A percentile compares a stretch with the other conserved stretches of the same genome.
These are phyloP conservation scores for Magallana angulata DNA, from an alignment of 1,140 invertebrate species.

Conservation along the genomic window DNA sequence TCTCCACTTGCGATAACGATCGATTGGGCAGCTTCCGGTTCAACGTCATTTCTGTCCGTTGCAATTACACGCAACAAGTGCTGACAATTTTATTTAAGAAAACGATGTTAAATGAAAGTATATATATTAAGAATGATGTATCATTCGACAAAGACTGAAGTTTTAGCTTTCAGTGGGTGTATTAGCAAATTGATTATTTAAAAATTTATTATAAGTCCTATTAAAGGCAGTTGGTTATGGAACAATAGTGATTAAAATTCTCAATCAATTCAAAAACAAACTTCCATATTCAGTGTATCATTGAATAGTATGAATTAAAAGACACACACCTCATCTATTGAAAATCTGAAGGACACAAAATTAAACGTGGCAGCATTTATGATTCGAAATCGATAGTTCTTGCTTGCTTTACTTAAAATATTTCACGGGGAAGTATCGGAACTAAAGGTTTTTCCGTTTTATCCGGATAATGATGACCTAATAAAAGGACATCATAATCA, in stretches of 20 bases:
- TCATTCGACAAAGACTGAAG: too few species aligned
- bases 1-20: conserved; percentile 92
- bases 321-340: conserved; percentile 84
- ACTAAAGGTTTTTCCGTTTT: conserved; percentile 84
- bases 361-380: conserved; percentile 91
- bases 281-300: too few species aligned
- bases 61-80: conserved; percentile 88
- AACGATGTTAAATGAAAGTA: too few species aligned
- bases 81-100: background rate
- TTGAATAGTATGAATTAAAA: too few species aligned
- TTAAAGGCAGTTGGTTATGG: too few species aligned
- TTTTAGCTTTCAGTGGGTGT: too few species aligned
- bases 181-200: too few species aligned
- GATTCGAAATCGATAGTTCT: conserved; percentile 88
- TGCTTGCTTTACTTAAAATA: conserved; percentile 53
- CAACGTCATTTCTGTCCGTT: conserved; percentile 88
- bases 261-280: too few species aligned
- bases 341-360: conserved; percentile 91
- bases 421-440: conserved; percentile 77
- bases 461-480: conserved; percentile 88
- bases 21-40: conserved; percentile 87
- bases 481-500: background rate
- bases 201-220: too few species aligned
- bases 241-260: too few species aligned
- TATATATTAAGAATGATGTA: too few species aligned